Evolutionary conservation across 2,113 vertebrate species (phyloP).

Genomic region (Raphicerus campestris): DNA sequence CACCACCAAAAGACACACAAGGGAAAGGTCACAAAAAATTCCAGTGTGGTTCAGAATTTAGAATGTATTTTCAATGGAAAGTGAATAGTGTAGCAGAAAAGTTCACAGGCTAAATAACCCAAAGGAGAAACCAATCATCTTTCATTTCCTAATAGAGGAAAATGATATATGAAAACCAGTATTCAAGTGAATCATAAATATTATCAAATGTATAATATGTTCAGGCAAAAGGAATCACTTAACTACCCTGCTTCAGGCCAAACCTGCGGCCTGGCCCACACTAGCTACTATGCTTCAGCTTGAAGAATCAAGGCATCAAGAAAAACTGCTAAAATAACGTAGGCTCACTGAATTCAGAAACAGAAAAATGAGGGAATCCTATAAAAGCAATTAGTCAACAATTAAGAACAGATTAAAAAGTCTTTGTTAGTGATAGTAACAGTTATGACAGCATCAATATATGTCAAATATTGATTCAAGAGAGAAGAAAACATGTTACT

Average conservation of each 20-base stretch:
- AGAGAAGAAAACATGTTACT: slow-evolving; percentile 35
- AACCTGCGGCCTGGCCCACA: background rate
- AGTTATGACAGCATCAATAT: background rate
- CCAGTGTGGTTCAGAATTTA: background rate
- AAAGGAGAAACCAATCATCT: background rate
- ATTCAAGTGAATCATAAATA: slow-evolving; percentile 11
- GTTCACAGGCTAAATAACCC: background rate
- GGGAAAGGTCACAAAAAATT: slow-evolving; percentile 4
- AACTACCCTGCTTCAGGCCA: background rate
- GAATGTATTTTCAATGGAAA: background rate
- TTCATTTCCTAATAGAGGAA: slow-evolving; percentile 39
- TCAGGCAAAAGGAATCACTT: background rate
- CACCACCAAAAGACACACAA: slow-evolving; percentile 9
- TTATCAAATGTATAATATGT: background rate
- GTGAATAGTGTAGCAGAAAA: background rate
- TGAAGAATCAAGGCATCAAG: background rate
- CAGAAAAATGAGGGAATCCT: background rate
- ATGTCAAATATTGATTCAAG: background rate
- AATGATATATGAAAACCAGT: background rate
- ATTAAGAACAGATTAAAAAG: background rate
- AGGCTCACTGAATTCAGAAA: background rate
- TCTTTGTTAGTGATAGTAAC: background rate
- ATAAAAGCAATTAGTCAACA: slow-evolving; percentile 45
- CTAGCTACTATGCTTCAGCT: background rate
- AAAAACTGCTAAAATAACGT: background rate